These are phyloP conservation scores for Apostichopus leukothele DNA, from an alignment of 53 echinoderm and acorn worm species.

Conservation along the genomic window DNA sequence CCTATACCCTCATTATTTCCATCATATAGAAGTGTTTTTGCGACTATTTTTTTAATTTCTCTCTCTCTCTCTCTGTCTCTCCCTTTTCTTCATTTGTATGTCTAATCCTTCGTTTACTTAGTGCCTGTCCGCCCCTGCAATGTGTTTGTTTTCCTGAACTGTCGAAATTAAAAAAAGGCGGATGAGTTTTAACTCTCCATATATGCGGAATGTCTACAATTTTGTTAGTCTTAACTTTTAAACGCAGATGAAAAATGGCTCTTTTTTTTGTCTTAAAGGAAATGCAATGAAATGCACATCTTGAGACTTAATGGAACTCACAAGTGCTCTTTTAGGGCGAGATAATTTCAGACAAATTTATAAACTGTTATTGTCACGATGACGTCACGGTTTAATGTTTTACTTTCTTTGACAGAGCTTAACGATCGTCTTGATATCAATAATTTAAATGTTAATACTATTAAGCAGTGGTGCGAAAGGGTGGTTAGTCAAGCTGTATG, in stretches of 20 bases:
- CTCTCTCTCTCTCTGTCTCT: constrained; percentile 20
- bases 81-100: constrained; percentile 30
- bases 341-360: not conserved
- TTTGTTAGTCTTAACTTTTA: not conserved
- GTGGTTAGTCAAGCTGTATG: not conserved
- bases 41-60: not conserved
- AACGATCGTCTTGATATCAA: constrained; percentile 28
- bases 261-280: constrained; percentile 8
- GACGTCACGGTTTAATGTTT: constrained; percentile 32
- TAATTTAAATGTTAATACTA: constrained; percentile 45
- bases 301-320: constrained; percentile 23
- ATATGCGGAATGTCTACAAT: constrained; percentile 25
- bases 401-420: constrained; percentile 25
- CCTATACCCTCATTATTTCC: not conserved
- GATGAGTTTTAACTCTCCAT: constrained; percentile 33
- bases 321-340: constrained; percentile 20
- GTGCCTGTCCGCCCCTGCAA: constrained; percentile 36
- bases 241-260: constrained; percentile 42
- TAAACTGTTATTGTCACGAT: constrained; percentile 4
- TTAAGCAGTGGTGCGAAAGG: constrained; percentile 40
- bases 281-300: constrained; percentile 25
- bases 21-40: not conserved
- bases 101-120: constrained; percentile 33
- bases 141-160: constrained; percentile 46
- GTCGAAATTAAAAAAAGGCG: constrained; percentile 44